These are phyloP conservation scores for Phainopepla nitens DNA, from an alignment of 2,113 vertebrate species.

Conservation along the genomic window DNA sequence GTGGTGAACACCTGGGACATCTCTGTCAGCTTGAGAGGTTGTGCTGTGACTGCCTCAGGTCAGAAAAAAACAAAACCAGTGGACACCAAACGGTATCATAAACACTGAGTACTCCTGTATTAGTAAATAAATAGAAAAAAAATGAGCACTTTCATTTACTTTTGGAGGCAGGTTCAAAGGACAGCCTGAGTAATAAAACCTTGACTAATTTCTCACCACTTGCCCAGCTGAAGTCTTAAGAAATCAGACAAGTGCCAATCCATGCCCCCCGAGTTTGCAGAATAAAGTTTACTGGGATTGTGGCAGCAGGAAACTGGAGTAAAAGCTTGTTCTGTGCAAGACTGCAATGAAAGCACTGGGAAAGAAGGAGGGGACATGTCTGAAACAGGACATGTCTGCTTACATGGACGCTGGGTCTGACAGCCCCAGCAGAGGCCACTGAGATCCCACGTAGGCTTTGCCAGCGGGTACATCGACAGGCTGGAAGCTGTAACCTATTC, in stretches of 20 bases:
- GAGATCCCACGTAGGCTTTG: accelerated
- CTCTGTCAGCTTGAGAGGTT: neutral
- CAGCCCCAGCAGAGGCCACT: neutral
- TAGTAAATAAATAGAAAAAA: neutral
- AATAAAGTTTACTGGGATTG: neutral
- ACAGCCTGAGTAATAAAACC: neutral
- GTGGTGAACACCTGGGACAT: neutral
- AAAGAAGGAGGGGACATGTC: neutral
- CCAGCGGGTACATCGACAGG: neutral
- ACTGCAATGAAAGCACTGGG: neutral
- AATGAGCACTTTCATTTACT: neutral
- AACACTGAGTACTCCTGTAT: neutral
- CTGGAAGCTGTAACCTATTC: neutral
- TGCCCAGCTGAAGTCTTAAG: neutral
- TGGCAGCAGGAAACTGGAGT: neutral
- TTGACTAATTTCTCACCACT: neutral
- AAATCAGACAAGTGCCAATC: neutral
- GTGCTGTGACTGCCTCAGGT: neutral
- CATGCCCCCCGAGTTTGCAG: neutral
- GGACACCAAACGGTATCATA: neutral
- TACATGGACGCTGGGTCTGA: accelerated
- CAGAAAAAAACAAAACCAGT: neutral
- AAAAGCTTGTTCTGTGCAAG: neutral
- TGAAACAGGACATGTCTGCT: neutral
- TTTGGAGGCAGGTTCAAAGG: neutral